These are phyloP conservation scores for Buceros bicornis DNA, from an alignment of 2,797 vertebrate genomes.

Conservation along the genomic window DNA sequence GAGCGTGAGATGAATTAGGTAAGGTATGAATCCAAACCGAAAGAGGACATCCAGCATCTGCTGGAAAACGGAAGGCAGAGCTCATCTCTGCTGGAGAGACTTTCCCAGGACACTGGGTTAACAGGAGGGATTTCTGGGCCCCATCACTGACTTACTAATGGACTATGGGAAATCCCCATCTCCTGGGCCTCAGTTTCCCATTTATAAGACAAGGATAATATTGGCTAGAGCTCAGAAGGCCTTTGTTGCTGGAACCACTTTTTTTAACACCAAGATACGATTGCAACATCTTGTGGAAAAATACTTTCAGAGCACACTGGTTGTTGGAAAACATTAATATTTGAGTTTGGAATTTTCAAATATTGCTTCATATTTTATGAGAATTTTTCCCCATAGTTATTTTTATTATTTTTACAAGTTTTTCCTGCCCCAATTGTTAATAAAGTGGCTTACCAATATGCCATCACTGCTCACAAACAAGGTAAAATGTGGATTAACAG, in stretches of 20 bases:
- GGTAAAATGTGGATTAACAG: background rate
- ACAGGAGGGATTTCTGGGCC: background rate
- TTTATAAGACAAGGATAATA: background rate
- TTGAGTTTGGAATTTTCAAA: background rate
- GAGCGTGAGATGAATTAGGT: background rate
- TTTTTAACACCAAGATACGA: background rate
- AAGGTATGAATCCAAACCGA: background rate
- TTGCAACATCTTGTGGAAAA: constrained; percentile 40
- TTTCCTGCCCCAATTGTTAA: background rate
- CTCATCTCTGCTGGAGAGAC: background rate
- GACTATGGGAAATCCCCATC: background rate
- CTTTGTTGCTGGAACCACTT: background rate
- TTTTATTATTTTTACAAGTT: background rate
- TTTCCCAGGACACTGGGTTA: background rate
- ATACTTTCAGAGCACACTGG: background rate
- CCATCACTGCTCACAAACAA: background rate
- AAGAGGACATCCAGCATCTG: background rate
- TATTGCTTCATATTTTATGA: background rate
- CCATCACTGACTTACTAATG: background rate
- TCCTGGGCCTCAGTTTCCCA: background rate
- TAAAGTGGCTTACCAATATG: background rate
- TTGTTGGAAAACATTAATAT: constrained; percentile 19
- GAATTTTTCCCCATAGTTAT: background rate
- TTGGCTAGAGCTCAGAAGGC: background rate
- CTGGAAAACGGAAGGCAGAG: background rate